Conservation (phyloP, 2,113 vertebrate genomes). For the Sphyrna mokarran region DNA sequence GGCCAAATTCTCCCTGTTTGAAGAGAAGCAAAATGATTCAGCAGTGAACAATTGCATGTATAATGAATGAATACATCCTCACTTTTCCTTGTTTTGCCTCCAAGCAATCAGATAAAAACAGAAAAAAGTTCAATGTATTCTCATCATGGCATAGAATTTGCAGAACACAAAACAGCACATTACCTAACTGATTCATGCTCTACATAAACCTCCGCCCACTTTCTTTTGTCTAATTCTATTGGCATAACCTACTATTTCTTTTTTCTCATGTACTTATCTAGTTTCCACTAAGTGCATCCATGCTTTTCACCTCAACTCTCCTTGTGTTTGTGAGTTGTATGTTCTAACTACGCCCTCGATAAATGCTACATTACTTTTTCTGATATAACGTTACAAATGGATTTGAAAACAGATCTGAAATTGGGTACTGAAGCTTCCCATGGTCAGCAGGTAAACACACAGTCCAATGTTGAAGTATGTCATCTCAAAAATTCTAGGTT, state of each 20-base stretch:
- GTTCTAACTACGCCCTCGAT: neutral
- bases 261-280: neutral
- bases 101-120: neutral
- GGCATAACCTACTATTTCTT: neutral
- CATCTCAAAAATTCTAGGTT: neutral
- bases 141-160: neutral
- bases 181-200: neutral
- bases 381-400: neutral
- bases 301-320: neutral
- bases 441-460: neutral
- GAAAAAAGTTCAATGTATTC: neutral
- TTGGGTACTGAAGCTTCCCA: neutral
- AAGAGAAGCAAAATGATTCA: constrained; percentile 39
- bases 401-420: neutral
- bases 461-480: neutral
- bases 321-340: neutral
- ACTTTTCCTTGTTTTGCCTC: neutral
- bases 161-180: too few species aligned
- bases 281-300: neutral
- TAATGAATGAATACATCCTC: neutral
- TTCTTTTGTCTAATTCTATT: neutral
- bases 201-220: neutral
- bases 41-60: neutral
- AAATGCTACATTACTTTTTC: neutral
- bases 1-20: constrained; percentile 61